Conservation (phyloP, 2,113 vertebrate genomes). For the Passer montanus region DNA sequence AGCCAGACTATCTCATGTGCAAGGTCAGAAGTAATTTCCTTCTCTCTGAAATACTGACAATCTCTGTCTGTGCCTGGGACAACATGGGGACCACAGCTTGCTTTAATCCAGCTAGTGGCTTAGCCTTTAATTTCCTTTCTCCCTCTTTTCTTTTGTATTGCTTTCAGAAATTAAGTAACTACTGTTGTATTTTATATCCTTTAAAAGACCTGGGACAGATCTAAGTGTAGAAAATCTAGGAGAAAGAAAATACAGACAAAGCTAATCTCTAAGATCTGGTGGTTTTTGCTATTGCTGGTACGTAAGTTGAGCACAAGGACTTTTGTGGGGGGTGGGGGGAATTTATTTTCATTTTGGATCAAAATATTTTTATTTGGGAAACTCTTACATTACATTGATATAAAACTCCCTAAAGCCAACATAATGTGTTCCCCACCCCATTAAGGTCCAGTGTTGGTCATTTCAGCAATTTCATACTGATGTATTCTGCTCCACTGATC, state of each 20-base stretch:
- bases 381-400: not conserved
- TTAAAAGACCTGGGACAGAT: not conserved
- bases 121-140: not conserved
- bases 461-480: not conserved
- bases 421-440: not conserved
- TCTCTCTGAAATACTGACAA: not conserved
- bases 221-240: not conserved
- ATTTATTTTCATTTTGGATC: not conserved
- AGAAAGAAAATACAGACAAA: not conserved
- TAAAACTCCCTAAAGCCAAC: not conserved
- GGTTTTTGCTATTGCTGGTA: not conserved
- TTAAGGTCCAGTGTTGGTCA: not conserved
- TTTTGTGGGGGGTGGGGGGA: accelerated
- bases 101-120: not conserved
- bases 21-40: slow-evolving; percentile 32
- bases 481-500: not conserved
- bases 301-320: not conserved
- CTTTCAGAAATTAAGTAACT: not conserved
- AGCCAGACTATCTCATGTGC: not conserved
- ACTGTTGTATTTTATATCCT: not conserved
- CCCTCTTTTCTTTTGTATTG: not conserved
- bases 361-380: not conserved
- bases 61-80: not conserved
- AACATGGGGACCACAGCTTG: not conserved
- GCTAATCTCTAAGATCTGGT: not conserved